Evolutionary conservation across 53 echinoderm and acorn worm species (phyloP), one percentile per base, ranked within the genome.

Genomic region (Stichopus horrens): DNA sequence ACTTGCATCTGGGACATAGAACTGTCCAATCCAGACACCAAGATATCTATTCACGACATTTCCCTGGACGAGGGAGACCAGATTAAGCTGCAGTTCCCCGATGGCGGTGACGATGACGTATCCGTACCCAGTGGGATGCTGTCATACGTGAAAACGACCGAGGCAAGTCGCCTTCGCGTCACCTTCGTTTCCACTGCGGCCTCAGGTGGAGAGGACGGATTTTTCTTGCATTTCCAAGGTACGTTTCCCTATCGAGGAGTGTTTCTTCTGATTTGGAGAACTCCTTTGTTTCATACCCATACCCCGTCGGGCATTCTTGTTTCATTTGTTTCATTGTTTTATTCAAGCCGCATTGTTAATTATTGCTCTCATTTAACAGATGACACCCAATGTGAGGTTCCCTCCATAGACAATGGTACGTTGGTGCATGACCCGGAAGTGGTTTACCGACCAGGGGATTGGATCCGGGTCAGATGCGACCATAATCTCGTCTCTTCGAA

Each of bases 151-250:
- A 57, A 58, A 67, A 51, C 85, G 8, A 85, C 85, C 52, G 63
- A 63, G 18, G 85, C 85, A 0, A 66, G 66, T 6, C 57, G 10
- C 5, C 52, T 85, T 37, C 63, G 65, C n/a, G 16, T 85, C 60
- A 67, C 67, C 4, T 85, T 85, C 52, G 51, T 52, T 2, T 85
- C 85, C 11, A 11, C 21, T 9, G 85, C 23, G 5, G 11, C 21
- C 6, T 85, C 85, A 18, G 5, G 6, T 52, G 85, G 85, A 37
- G 85, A 7, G 23, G 85, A 67, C 11, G 85, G 85, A 8, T 85
- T 85, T 59, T 85, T 85, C 59, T 67, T 85, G 65, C 52, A 68
- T 16, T 85, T 59, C n/a, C 85, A 85, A 85, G 85, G 85, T 85
- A 76, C 7, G 8, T 20, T 65, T 9, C 14, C 9, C 11, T 8